Base-by-base conservation (phyloP, 2,797 vertebrate species). In the Gila robusta region DNA sequence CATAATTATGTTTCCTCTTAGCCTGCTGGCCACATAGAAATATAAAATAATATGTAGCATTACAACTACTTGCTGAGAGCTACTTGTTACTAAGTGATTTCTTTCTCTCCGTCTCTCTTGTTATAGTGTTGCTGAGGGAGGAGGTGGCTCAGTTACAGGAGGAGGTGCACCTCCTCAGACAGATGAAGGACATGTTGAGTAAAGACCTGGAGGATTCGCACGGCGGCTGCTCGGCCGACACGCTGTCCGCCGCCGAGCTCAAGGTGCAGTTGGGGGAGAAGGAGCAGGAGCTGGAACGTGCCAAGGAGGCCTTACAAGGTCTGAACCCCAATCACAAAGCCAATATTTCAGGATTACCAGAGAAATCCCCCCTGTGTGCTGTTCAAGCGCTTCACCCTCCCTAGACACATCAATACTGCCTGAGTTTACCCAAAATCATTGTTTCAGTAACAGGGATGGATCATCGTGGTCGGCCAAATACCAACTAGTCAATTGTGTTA, bases 251-350 rank as follows among this genome's bases (percentile, higher is more conserved):
- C 91, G 95, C 96, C 0, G 96, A 96, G 92, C 96, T 97, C 82
- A 94, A 96, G 90, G 96, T 97, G 88, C 96, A 97, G 92, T 94
- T 97, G 91, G 95, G 90, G 0, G 96, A 97, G 94, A 97, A 96
- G 91, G 97, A 97, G 88, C 95, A 96, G 89, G 97, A 97, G 90
- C 93, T 97, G 89, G 94, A 96, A 0, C 94, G 96, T 1, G 96
- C 96, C 93, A 97, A 96, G 92, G 97, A 97, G 90, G 96, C 97
- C 86, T 93, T 97, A 81, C 96, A 97, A 93, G 97, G 97, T 97
- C 91, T 94, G 94, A 87, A 84, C n/a, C 81, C 32, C 66, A 79
- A 66, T 74, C 81, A 69, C 37, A 82, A 41, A 70, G 77, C 69
- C 70, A 71, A 37, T 56, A 76, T 71, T 81, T 47, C 39, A 17